Base-by-base conservation (phyloP, 2,888 invertebrate species). In the Rotaria sp. region DNA sequence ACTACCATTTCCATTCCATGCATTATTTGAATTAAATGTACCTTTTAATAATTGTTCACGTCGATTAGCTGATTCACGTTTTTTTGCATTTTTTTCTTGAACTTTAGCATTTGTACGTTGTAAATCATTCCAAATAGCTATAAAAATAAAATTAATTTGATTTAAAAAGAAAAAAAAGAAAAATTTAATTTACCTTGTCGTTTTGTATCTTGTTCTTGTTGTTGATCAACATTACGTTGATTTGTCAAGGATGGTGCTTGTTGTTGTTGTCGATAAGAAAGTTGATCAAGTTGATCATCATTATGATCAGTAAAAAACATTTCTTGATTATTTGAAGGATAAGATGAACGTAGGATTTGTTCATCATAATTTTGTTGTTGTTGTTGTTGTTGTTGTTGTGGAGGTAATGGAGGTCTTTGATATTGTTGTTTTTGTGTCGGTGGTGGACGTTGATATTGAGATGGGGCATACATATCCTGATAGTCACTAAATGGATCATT, bases 51-150 rank as follows among this genome's bases (percentile, higher is more conserved):
- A 38, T 80, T 80, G 45, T 10, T 80, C 45, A 45, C 80, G 80
- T 45, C 45, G 41, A 80, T 80, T 80, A 10, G 80, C 80, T 24
- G 80, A 80, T 80, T 80, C 80, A 80, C 80, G 80, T 80, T 80
- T 80, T n/a, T 80, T 80, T 1, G 80, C 80, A 80, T 80, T 80
- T 45, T 80, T 80, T 80, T 80, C 80, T 45, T 80, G 80, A 15
- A 80, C 80, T 80, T 80, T 80, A 3, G 41, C 45, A 45, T 80
- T 80, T n/a, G 80, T 80, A 38, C 45, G 24, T 80, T 80, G 80
- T 80, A 80, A 45, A 26, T 80, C 80, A 80, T 80, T n/a, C 80
- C 80, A 80, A n/a, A 80, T 45, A 45, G 80, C 80, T 67, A 35
- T 13, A 35, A 67, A 35, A 10, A 67, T 8, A 55, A 21, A 52